Percentiles rank a stretch among this genome's conserved stretches.
Conservation (phyloP, 1,140 invertebrate genomes). For the Galleria mellonella region DNA sequence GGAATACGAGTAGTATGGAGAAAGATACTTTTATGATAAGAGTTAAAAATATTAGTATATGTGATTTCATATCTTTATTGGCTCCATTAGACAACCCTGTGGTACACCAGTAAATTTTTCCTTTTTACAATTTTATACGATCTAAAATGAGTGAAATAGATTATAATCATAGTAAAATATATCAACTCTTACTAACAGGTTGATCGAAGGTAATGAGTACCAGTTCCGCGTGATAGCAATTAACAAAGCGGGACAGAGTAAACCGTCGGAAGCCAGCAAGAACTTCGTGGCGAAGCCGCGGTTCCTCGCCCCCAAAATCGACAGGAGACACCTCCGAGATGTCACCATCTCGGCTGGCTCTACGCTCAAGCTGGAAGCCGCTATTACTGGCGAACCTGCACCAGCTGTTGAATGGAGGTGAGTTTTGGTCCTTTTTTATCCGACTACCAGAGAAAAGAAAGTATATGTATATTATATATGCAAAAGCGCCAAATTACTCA, state of each 20-base stretch:
- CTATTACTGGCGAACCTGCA: slow-evolving; percentile 93
- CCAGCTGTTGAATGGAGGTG: slow-evolving; percentile 92
- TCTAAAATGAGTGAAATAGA: too few relatives aligned
- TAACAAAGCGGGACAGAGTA: slow-evolving; percentile 95
- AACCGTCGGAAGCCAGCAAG: slow-evolving; percentile 90
- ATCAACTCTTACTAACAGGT: slow-evolving; percentile 26
- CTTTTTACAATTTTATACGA: too few relatives aligned
- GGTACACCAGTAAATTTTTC: too few relatives aligned
- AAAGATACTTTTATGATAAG: too few relatives aligned
- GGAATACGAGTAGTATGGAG: too few relatives aligned
- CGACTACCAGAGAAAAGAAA: too few relatives aligned
- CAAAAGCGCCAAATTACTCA: too few relatives aligned
- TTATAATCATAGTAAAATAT: not conserved
- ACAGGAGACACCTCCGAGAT: slow-evolving; percentile 91
- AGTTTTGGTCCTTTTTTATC: slow-evolving; percentile 1
- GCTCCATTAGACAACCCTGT: too few relatives aligned
- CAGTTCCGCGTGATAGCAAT: slow-evolving; percentile 98
- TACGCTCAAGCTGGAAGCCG: slow-evolving; percentile 93
- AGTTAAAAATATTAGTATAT: too few relatives aligned
- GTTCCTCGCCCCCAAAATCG: slow-evolving; percentile 95
- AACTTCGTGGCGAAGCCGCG: slow-evolving; percentile 94
- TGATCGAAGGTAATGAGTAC: slow-evolving; percentile 98
- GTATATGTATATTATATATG: too few relatives aligned
- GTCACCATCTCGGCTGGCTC: slow-evolving; percentile 93
- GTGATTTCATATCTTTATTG: too few relatives aligned